A percentile compares a stretch with the other conserved stretches of the same genome.
phyloP scores from a whole-genome alignment of 2,888 invertebrate genomes.

The Stramonita haemastoma region DNA sequence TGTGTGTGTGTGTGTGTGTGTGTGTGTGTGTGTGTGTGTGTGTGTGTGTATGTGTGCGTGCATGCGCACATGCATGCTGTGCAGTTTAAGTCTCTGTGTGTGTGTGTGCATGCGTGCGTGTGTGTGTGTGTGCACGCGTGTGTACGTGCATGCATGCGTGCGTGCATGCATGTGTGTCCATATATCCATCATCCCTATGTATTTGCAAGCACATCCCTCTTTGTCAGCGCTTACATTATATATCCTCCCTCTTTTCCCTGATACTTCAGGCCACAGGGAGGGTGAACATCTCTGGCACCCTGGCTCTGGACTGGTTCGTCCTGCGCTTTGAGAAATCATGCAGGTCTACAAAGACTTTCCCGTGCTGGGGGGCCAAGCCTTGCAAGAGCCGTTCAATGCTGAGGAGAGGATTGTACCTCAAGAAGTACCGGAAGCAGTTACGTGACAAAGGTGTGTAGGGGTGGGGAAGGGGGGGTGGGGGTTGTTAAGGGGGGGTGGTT shows the following conservation, averaged over 20 bases:
- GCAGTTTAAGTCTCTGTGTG: neutral
- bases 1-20: neutral
- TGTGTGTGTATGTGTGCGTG: neutral
- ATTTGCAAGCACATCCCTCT: no score
- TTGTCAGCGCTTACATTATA: no score
- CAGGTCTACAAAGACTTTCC: constrained; percentile 58
- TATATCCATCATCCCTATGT: no score
- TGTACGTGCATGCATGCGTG: no score
- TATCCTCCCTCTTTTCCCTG: neutral
- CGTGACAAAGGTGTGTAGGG: constrained; percentile 13
- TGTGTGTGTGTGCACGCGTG: neutral
- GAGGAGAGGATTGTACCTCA: constrained; percentile 51
- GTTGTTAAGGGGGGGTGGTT: neutral
- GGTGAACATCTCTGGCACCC: constrained; percentile 62
- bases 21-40: neutral
- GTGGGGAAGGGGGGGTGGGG: neutral
- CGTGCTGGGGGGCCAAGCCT: neutral
- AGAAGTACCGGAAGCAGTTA: constrained; percentile 42
- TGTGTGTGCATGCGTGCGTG: neutral
- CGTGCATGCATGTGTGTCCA: no score
- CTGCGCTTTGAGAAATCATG: constrained; percentile 61
- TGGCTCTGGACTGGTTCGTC: constrained; percentile 71
- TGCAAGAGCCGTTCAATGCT: constrained; percentile 54
- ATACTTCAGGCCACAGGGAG: constrained; percentile 61
- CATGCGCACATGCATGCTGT: neutral